phyloP scores from a whole-genome alignment of 2,113 vertebrate genomes.

The Hystrix cristata region DNA sequence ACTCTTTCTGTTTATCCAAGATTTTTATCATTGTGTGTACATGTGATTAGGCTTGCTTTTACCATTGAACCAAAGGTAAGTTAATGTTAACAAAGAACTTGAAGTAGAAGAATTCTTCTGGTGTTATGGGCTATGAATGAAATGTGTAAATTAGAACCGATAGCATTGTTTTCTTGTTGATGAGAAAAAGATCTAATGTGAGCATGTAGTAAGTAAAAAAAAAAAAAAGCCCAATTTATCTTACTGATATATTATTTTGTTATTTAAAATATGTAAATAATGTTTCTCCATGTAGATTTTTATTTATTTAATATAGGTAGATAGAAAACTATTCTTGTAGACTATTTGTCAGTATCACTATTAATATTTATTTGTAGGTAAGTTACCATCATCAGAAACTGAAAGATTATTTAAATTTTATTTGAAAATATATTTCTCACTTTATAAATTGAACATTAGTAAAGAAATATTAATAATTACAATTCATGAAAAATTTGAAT shows the following conservation, averaged over 20 bases:
- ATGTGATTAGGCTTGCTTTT: constrained; percentile 43
- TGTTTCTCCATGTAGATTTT: not conserved
- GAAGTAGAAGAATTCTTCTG: constrained; percentile 4
- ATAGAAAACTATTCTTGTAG: not conserved
- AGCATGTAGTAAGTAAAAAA: not conserved
- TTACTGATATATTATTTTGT: constrained; percentile 9
- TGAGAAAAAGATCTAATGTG: not conserved
- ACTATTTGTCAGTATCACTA: constrained; percentile 15
- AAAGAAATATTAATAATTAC: not conserved
- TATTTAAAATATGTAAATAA: constrained; percentile 24
- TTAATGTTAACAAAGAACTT: constrained; percentile 28
- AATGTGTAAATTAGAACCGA: not conserved
- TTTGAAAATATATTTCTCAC: constrained; percentile 74
- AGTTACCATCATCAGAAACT: constrained; percentile 42
- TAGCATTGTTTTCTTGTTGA: not conserved
- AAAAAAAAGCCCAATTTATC: constrained; percentile 26
- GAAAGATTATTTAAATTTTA: constrained; percentile 65
- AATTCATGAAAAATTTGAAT: constrained; percentile 81
- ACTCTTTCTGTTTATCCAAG: not conserved
- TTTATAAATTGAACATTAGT: constrained; percentile 70
- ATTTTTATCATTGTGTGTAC: constrained; percentile 35
- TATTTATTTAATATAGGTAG: not conserved
- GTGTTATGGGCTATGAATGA: constrained; percentile 53
- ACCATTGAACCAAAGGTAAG: constrained; percentile 3
- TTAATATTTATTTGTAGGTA: constrained; percentile 47